phyloP scores from a whole-genome alignment of 2,888 invertebrate genomes.

The Pammene aurita region DNA sequence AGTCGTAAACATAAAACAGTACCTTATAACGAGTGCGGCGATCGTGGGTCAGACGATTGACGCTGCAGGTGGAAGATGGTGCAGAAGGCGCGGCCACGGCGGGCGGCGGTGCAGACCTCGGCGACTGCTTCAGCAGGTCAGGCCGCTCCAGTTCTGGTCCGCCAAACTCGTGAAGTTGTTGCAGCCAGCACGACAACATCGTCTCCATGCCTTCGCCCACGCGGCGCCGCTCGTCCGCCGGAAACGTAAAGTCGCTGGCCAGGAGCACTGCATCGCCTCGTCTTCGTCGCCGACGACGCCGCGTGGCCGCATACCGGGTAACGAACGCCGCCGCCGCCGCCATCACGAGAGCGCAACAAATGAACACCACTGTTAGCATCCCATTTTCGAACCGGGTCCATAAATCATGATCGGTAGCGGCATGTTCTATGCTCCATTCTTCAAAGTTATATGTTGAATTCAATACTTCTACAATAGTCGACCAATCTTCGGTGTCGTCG shows the following conservation, averaged over 20 bases:
- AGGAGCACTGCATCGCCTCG: slow-evolving; percentile 54
- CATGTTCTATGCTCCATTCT: slow-evolving; percentile 40
- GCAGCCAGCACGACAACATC: slow-evolving; percentile 93
- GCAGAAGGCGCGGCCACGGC: slow-evolving; percentile 55
- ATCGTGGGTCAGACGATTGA: slow-evolving; percentile 81
- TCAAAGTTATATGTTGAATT: slow-evolving; percentile 49
- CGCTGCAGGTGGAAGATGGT: slow-evolving; percentile 81
- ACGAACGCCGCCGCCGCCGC: slow-evolving; percentile 39
- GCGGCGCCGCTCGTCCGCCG: slow-evolving; percentile 65
- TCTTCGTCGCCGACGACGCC: slow-evolving; percentile 53
- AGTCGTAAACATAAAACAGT: slow-evolving; percentile 33
- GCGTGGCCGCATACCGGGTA: slow-evolving; percentile 44
- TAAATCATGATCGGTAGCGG: slow-evolving; percentile 29
- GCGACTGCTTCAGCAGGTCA: slow-evolving; percentile 90
- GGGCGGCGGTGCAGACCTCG: slow-evolving; percentile 74
- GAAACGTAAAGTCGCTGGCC: slow-evolving; percentile 57
- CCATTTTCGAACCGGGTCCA: slow-evolving; percentile 44
- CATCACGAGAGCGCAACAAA: slow-evolving; percentile 42
- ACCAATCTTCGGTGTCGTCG: slow-evolving; percentile 50
- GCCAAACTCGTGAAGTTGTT: slow-evolving; percentile 92
- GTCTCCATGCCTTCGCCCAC: slow-evolving; percentile 90
- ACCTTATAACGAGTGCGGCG: slow-evolving; percentile 93
- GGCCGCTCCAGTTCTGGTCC: slow-evolving; percentile 93
- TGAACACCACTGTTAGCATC: slow-evolving; percentile 42
- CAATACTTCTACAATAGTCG: slow-evolving; percentile 47